Conservation (phyloP, 2,113 vertebrate genomes). For the Indicator maculatus region DNA sequence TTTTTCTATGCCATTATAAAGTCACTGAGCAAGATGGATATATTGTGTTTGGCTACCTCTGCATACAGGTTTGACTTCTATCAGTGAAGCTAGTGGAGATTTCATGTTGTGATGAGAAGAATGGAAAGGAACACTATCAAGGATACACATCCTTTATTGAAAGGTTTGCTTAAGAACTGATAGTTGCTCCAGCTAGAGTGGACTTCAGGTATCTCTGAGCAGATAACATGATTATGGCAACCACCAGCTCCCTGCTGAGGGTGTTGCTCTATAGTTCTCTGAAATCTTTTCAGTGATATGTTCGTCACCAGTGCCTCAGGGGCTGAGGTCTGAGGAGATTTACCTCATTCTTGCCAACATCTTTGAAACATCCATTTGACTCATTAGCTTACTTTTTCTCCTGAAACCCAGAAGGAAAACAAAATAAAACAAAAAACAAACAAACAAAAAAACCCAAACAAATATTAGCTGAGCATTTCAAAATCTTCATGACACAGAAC, state of each 20-base stretch:
- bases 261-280: background rate
- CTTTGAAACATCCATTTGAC: conserved; percentile 9
- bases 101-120: background rate
- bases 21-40: background rate
- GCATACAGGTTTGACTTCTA: background rate
- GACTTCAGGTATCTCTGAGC: background rate
- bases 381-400: conserved; percentile 6
- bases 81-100: background rate
- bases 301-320: background rate
- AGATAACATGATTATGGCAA: background rate
- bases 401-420: conserved; percentile 2
- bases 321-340: background rate
- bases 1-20: background rate
- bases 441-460: background rate
- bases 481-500: background rate
- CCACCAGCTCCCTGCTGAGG: background rate
- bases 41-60: background rate
- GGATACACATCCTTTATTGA: background rate
- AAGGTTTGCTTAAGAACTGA: background rate
- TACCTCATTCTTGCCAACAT: background rate
- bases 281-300: background rate
- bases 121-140: background rate
- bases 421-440: background rate
- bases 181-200: background rate
- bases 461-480: background rate